These are phyloP conservation scores for Myoxocephalus aenaeus DNA, from an alignment of 2,797 vertebrate species.

Conservation along the genomic window DNA sequence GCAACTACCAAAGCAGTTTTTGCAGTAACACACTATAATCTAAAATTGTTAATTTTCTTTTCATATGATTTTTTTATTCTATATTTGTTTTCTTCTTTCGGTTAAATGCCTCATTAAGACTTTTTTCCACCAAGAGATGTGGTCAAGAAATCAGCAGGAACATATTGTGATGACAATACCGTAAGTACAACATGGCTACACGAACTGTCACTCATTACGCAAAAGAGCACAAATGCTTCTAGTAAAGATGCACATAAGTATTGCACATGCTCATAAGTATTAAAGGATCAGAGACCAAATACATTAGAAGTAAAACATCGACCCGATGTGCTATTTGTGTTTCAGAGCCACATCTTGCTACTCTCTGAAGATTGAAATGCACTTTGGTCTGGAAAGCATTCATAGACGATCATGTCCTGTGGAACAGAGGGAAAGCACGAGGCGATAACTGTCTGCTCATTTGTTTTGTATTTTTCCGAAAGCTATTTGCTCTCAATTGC, in stretches of 20 bases:
- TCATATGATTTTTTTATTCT: not conserved
- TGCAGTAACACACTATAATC: not conserved
- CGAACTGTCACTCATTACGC: not conserved
- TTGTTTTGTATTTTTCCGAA: conserved; percentile 2
- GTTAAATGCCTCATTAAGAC: not conserved
- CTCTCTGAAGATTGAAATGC: not conserved
- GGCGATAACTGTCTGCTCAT: conserved; percentile 20
- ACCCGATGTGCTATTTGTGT: not conserved
- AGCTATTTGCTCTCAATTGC: not conserved
- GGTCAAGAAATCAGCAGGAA: not conserved
- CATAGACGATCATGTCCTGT: no score
- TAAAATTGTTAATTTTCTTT: not conserved
- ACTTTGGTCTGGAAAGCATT: not conserved
- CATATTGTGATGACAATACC: not conserved
- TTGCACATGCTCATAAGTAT: not conserved
- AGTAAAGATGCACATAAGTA: not conserved
- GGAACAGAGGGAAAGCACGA: not conserved
- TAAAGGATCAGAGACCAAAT: not conserved
- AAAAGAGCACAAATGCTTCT: not conserved
- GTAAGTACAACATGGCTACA: not conserved
- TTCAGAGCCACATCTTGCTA: not conserved
- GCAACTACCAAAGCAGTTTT: not conserved
- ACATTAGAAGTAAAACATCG: not conserved
- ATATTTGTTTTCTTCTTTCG: not conserved
- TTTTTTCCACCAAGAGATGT: no score